Conservation (phyloP, 1,140 invertebrate species). For the Bombus impatiens region DNA sequence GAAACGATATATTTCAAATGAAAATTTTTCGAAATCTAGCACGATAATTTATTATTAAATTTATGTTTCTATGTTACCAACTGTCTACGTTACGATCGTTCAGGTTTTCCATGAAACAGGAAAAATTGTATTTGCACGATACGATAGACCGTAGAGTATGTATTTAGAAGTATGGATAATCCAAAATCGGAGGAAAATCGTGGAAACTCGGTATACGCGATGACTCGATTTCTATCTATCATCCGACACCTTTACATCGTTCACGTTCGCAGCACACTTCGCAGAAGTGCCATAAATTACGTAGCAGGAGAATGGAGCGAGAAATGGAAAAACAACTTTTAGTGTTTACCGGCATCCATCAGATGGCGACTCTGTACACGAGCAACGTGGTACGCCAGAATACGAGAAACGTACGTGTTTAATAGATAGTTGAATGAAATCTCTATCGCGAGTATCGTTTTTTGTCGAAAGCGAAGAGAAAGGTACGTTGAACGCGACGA, state of each 20-base stretch:
- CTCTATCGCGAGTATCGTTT: background rate
- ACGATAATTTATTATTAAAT: background rate
- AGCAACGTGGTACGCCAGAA: conserved; percentile 48
- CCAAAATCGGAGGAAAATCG: accelerated
- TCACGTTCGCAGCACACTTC: too few relatives aligned
- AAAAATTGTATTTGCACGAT: too few relatives aligned
- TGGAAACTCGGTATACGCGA: background rate
- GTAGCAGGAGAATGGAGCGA: background rate
- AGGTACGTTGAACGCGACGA: background rate
- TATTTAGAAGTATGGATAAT: too few relatives aligned
- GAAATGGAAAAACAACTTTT: conserved; percentile 34
- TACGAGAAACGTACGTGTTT: background rate
- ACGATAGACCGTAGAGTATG: too few relatives aligned
- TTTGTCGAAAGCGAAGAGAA: background rate
- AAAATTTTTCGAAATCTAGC: background rate
- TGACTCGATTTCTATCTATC: background rate
- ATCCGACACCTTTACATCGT: too few relatives aligned
- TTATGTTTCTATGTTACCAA: background rate
- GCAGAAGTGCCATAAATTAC: background rate
- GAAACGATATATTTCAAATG: too few relatives aligned
- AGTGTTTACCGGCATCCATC: conserved; percentile 72
- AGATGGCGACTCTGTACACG: conserved; percentile 68
- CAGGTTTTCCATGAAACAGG: too few relatives aligned
- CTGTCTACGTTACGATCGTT: too few relatives aligned
- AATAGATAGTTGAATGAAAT: background rate